These are phyloP conservation scores for Trachelipus rathkii DNA, from an alignment of 1,140 invertebrate species.

Conservation along the genomic window DNA sequence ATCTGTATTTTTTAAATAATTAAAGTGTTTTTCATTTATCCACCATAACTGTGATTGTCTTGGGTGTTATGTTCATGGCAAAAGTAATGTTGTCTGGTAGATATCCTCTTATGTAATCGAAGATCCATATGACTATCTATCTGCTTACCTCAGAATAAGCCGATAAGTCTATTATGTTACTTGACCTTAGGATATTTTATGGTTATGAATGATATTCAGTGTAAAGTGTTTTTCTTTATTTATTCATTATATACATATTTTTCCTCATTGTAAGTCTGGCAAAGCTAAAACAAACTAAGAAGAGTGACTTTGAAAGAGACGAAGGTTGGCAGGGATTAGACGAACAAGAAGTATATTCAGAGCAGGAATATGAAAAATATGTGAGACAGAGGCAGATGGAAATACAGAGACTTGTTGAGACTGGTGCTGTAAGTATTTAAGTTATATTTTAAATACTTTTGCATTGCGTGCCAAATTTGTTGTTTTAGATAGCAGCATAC, in stretches of 20 bases:
- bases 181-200: too few species aligned
- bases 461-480: neutral
- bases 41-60: too few species aligned
- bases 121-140: too few species aligned
- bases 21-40: too few species aligned
- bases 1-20: too few species aligned
- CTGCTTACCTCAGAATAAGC: too few species aligned
- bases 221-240: too few species aligned
- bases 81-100: too few species aligned
- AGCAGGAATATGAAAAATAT: constrained; percentile 72
- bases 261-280: constrained; percentile 62
- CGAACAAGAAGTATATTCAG: constrained; percentile 70
- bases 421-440: constrained; percentile 58
- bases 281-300: constrained; percentile 83
- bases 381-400: constrained; percentile 62
- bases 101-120: too few species aligned
- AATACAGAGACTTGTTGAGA: constrained; percentile 59
- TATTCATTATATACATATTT: neutral
- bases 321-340: constrained; percentile 83
- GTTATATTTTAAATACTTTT: neutral
- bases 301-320: constrained; percentile 78
- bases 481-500: neutral
- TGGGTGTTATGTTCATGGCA: too few species aligned
- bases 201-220: neutral
- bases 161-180: too few species aligned